phyloP scores from a whole-genome alignment of 2,113 vertebrate genomes.

The Hemibagrus wyckioides region DNA sequence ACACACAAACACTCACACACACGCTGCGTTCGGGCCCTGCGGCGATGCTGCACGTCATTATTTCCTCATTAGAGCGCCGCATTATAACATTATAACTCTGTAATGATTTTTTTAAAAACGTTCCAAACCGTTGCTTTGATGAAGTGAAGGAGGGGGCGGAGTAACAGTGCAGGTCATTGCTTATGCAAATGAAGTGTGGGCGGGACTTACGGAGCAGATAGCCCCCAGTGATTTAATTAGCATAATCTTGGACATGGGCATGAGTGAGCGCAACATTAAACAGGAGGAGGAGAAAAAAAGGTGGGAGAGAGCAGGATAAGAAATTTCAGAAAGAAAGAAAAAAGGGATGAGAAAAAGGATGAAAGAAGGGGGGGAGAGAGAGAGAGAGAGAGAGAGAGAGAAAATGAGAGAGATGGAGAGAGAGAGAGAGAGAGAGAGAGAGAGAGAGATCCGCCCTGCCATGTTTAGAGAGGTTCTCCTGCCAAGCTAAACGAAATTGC shows the following conservation, averaged over 20 bases:
- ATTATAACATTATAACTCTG: constrained; percentile 27
- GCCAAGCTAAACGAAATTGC: constrained; percentile 99
- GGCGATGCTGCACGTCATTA: constrained; percentile 29
- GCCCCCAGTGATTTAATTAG: constrained; percentile 21
- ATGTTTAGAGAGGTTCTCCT: constrained; percentile 69
- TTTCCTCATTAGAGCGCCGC: constrained; percentile 36
- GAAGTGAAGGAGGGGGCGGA: constrained; percentile 30
- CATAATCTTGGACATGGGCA: constrained; percentile 11
- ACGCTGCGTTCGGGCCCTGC: constrained; percentile 11
- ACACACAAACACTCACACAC: neutral
- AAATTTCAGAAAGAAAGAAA: neutral
- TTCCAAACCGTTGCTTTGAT: constrained; percentile 35
- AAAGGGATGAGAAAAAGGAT: neutral
- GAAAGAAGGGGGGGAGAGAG: neutral
- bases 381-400: neutral
- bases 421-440: neutral
- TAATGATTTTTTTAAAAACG: constrained; percentile 36
- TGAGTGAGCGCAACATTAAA: neutral
- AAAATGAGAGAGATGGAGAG: neutral
- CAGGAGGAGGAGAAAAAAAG: neutral
- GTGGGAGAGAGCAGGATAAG: neutral
- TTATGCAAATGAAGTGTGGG: constrained; percentile 31
- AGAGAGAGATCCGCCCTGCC: constrained; percentile 42
- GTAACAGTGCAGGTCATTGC: constrained; percentile 9
- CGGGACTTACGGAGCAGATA: neutral